A percentile compares a stretch with the other conserved stretches of the same genome.
Conservation (phyloP, 2,888 invertebrate genomes). For the Lochmaea capreae region DNA sequence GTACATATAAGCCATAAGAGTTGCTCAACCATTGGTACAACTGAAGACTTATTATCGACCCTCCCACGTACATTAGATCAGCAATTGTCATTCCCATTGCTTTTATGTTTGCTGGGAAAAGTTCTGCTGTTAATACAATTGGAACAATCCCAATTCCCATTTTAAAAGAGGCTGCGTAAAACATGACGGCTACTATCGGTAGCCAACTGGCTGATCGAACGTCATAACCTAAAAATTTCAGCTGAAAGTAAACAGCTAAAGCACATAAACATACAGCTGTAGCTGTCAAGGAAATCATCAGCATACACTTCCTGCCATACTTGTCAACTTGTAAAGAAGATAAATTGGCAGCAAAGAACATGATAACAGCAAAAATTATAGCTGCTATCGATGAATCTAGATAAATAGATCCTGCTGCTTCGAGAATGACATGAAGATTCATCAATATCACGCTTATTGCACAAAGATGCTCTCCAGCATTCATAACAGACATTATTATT, state of each 20-base stretch:
- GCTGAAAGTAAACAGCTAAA: slow-evolving; percentile 60
- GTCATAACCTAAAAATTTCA: slow-evolving; percentile 56
- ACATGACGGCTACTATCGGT: slow-evolving; percentile 60
- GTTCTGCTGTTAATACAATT: slow-evolving; percentile 62
- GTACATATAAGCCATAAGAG: slow-evolving; percentile 57
- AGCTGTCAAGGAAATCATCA: slow-evolving; percentile 57
- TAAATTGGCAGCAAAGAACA: slow-evolving; percentile 58
- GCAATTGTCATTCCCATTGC: slow-evolving; percentile 63
- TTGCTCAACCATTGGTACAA: slow-evolving; percentile 57
- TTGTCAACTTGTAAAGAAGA: slow-evolving; percentile 60
- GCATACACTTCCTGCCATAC: slow-evolving; percentile 60
- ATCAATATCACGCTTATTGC: slow-evolving; percentile 63
- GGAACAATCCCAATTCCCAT: slow-evolving; percentile 63
- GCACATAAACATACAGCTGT: slow-evolving; percentile 59
- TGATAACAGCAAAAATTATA: slow-evolving; percentile 61
- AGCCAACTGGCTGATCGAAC: slow-evolving; percentile 59
- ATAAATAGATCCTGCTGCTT: slow-evolving; percentile 60
- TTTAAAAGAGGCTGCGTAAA: slow-evolving; percentile 61
- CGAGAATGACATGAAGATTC: slow-evolving; percentile 62
- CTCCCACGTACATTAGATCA: slow-evolving; percentile 60
- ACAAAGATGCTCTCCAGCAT: slow-evolving; percentile 62
- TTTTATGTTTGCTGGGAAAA: slow-evolving; percentile 63
- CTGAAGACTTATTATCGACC: slow-evolving; percentile 57
- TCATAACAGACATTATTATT: slow-evolving; percentile 61
- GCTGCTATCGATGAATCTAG: slow-evolving; percentile 57